Percentiles rank a stretch among this genome's conserved stretches.
These are phyloP conservation scores for Scopus umbretta DNA, from an alignment of 2,113 vertebrate species.

Conservation along the genomic window DNA sequence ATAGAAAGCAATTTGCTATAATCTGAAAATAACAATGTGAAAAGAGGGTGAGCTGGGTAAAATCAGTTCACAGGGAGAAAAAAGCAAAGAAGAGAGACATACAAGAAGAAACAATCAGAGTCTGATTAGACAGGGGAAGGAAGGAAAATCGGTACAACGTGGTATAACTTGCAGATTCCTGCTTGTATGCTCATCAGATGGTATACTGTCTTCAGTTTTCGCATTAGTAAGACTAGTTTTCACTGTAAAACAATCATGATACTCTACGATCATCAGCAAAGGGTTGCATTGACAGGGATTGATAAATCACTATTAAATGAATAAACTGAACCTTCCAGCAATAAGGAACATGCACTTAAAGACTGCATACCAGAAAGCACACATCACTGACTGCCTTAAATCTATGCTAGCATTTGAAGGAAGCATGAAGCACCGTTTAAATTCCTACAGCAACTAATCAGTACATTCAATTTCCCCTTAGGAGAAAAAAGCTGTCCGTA, in stretches of 20 bases:
- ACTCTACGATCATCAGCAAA: not conserved
- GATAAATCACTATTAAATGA: not conserved
- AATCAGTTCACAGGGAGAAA: not conserved
- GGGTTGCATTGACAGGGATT: not conserved
- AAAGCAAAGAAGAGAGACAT: not conserved
- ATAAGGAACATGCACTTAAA: not conserved
- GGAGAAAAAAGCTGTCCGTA: not conserved
- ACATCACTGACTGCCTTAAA: not conserved
- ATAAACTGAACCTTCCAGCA: not conserved
- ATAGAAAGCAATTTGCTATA: not conserved
- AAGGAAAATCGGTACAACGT: not conserved
- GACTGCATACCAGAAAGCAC: not conserved
- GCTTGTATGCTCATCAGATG: not conserved
- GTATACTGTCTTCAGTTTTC: not conserved
- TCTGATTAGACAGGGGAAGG: not conserved
- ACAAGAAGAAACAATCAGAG: not conserved
- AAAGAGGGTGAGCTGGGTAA: not conserved
- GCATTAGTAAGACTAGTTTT: not conserved
- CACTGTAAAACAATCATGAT: not conserved
- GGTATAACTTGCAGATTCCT: not conserved
- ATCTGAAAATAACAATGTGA: constrained; percentile 28
- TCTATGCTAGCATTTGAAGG: not conserved
- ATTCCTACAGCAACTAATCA: not conserved
- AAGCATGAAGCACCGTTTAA: not conserved
- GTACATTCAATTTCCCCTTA: not conserved